Evolutionary conservation across 1,140 invertebrate species (phyloP), one percentile per base, ranked within the genome.

Genomic region (Achroia grisella): DNA sequence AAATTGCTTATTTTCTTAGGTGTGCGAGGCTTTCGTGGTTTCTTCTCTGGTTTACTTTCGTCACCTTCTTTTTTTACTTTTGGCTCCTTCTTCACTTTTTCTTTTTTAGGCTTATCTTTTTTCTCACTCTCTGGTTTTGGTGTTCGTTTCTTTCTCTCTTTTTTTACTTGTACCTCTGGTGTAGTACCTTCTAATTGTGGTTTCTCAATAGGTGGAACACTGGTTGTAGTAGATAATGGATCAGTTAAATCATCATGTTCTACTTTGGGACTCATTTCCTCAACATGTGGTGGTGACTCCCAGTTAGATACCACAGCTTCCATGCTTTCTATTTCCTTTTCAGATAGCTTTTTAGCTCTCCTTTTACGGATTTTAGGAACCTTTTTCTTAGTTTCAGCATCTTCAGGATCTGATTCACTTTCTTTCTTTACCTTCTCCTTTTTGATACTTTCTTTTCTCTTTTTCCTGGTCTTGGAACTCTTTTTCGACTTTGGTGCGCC

Each of bases 231-330:
- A 9, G 40, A 13, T 13, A 52, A 10, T 13, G 46, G 42, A 34
- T 53, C 51, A 14, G 4, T 8, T 0, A 14, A 10, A 3, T 44
- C 37, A 9, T 39, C 43, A 23, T 15, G 15, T 10, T 29, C 10
- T 12, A 33, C 11, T 12, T 15, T 47, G 4, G 29, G 44, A 10
- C 47, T 47, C 6, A 34, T 39, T 28, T 52, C 59, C 10, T 52
- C 56, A 14, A 58, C 50, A 50, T 78, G 75, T 6, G 72, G 65
- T 28, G 75, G 74, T 6, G 78, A 82, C 9, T 82, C 78, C 64
- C 70, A 80, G 23, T 58, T 78, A 0, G 70, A 77, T 0, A 81
- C 36, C 3, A 76, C 59, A n/a, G 67, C 73, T 35, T 69, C 70
- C 74, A 85, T 75, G 34, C 59, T 52, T 45, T 72, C 58, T 4